Evolutionary conservation across 2,113 vertebrate genomes (phyloP), one percentile per base, ranked within the genome.

Genomic region (Bujurquina vittata): DNA sequence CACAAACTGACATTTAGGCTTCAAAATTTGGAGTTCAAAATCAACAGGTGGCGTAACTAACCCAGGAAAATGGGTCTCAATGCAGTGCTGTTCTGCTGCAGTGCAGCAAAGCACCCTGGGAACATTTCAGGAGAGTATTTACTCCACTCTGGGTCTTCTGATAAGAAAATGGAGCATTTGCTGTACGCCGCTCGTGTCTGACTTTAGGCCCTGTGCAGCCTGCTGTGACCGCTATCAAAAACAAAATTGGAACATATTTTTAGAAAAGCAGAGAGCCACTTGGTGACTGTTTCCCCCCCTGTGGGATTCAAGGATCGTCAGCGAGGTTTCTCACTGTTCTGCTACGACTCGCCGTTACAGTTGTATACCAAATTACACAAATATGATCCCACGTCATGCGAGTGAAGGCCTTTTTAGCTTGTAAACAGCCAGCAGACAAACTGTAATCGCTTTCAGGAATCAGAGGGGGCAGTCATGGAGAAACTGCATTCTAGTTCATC

Each of bases 361-460:
- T 37, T 14, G 17, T 26, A 67, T 26, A 46, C 63, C 40, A 67
- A 67, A 26, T 0, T 0, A 1, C 1, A 46, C 4, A 46, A 46
- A 67, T 46, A 0, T 2, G 43, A 67, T 46, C 1, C n/a, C 10
- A 14, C 10, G 35, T 65, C n/a, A 65, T 26, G 62, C 37, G 43
- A 67, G 63, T 43, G 4, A 46, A 18, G 8, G 37, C 17, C 22
- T 67, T 0, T 67, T 67, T 46, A 5, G 8, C 40, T 67, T 26
- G 40, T 46, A 4, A 3, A 43, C 10, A 67, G 17, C 43, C 2
- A 0, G 40, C 40, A 46, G 63, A 49, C 0, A 0, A 29, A 0
- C 15, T 67, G 18, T 2, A 67, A 40, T 3, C 20, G 7, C 49
- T 8, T 18, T 52, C 15, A 52, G 17, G 15, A 52, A 52, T 7